Conservation (phyloP, 2,113 vertebrate species). For the Misgurnus mizolepis region DNA sequence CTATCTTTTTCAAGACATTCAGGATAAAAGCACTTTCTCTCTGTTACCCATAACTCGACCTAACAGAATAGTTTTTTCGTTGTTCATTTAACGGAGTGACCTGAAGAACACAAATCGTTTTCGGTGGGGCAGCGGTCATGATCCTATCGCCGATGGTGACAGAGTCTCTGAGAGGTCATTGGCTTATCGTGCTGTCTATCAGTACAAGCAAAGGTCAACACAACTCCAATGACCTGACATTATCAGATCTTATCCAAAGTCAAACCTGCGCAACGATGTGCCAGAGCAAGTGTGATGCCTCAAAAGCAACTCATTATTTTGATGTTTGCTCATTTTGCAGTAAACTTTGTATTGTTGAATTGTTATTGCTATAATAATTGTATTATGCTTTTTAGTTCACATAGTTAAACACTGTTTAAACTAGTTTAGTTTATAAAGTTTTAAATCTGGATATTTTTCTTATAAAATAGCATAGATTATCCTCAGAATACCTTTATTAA, state of each 20-base stretch:
- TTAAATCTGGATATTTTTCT: no score
- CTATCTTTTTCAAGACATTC: neutral
- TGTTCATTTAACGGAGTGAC: no score
- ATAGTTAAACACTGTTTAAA: no score
- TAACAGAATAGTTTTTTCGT: neutral
- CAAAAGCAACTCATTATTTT: neutral
- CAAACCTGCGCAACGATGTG: neutral
- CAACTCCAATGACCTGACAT: conserved; percentile 1
- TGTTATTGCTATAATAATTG: no score
- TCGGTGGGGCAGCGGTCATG: neutral
- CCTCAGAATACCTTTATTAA: no score
- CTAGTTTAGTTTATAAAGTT: no score
- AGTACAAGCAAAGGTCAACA: conserved; percentile 28
- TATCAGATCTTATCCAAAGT: conserved; percentile 23
- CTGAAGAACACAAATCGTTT: neutral
- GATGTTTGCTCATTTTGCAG: neutral
- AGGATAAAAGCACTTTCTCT: neutral
- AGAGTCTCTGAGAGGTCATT: neutral
- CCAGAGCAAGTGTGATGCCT: neutral
- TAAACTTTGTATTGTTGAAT: neutral
- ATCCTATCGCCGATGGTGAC: conserved; percentile 1
- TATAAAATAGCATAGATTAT: no score
- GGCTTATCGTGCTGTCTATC: conserved; percentile 15
- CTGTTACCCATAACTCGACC: neutral
- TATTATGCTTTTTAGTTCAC: no score